Evolutionary conservation across 2,888 invertebrate species (phyloP), one percentile per base, ranked within the genome.

Genomic region (Thereva unica): DNA sequence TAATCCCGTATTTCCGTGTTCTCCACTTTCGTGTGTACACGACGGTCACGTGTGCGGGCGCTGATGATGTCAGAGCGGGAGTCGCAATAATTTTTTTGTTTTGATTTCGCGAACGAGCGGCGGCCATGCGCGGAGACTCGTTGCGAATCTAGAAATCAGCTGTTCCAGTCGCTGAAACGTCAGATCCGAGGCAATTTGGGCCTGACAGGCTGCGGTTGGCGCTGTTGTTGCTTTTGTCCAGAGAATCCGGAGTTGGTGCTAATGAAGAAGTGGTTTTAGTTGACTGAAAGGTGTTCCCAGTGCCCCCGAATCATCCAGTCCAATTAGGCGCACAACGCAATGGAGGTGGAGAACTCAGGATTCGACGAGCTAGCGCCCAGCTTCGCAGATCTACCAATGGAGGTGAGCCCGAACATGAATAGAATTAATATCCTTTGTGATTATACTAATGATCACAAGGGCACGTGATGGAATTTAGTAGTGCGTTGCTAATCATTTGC

Each of bases 401-500:
- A 80, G 75, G 80, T 79, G 74, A 71, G 74, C 69, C 10, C 8
- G 54, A 10, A 89, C 89, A 84, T 88, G 63, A n/a, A 81, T 89
- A 71, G 83, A 87, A 67, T 84, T 86, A 72, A 83, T 89, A 69
- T 86, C 87, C n/a, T 45, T 45, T 45, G 9, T 45, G 23, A 23
- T 23, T 23, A 23, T 23, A 23, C 1, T 23, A 23, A 23, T 23
- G 23, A 23, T 23, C 2, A 2, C 23, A 47, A 53, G 35, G 38
- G 40, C 57, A 47, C 41, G 57, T 59, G 47, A 59, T 34, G 12
- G 10, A 55, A 23, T 23, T 23, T 23, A 23, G 23, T 23, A 23
- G 23, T 23, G 23, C 23, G 23, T 23, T 23, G 23, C 23, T 23
- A 23, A 4, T 41, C 35, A 6, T 41, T 52, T 61, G 2, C 37